These are phyloP conservation scores for Cercopithecus mona DNA, from an alignment of 2,113 vertebrate species.

Conservation along the genomic window DNA sequence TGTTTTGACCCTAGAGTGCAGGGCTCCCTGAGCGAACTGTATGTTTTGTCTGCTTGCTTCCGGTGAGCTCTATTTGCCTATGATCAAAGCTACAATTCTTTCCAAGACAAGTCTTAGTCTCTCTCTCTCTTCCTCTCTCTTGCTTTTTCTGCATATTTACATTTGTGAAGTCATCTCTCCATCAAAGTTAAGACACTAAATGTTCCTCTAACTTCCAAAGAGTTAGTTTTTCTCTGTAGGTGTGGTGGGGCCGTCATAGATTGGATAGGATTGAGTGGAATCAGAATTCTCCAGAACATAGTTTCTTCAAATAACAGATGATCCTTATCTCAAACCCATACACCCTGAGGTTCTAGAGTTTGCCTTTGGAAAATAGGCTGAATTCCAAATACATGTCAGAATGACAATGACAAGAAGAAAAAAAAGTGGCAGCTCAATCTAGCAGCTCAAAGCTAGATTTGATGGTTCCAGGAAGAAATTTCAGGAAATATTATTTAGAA, in stretches of 20 bases:
- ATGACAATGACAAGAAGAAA: background rate
- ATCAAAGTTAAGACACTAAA: background rate
- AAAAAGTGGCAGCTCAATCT: background rate
- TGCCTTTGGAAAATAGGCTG: background rate
- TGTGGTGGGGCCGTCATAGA: rapidly evolving
- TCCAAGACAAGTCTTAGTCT: background rate
- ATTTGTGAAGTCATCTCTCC: background rate
- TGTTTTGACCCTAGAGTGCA: background rate
- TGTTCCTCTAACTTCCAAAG: background rate
- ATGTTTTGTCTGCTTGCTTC: background rate
- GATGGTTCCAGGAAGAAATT: background rate
- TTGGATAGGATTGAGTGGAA: background rate
- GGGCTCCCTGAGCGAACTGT: background rate
- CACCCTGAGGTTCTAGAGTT: background rate
- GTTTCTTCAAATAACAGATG: background rate
- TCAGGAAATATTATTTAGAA: background rate
- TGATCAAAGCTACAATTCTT: background rate
- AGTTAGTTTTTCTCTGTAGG: background rate
- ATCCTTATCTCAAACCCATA: background rate
- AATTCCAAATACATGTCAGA: background rate
- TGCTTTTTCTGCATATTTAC: background rate
- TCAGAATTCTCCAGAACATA: background rate
- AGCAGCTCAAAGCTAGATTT: background rate
- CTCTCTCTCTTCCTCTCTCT: background rate
- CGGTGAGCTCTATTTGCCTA: background rate